Conservation (phyloP, 2,797 vertebrate genomes). For the Syngnathus rostellatus region DNA sequence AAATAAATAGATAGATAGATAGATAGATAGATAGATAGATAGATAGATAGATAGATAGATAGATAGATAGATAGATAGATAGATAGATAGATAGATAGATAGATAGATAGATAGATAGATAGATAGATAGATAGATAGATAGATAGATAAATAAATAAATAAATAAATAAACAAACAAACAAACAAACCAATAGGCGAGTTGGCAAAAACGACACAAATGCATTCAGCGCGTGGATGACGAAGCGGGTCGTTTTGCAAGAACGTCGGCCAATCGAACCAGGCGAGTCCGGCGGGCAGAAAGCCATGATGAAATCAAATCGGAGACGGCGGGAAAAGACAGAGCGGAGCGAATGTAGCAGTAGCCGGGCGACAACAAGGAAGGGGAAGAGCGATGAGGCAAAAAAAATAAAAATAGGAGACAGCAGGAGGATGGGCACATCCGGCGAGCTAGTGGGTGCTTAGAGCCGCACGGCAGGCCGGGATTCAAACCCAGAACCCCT, state of each 20-base stretch:
- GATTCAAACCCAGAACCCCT: too few relatives aligned
- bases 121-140: too few relatives aligned
- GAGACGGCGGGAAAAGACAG: constrained; percentile 11
- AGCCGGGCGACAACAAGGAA: constrained; percentile 30
- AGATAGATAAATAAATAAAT: too few relatives aligned
- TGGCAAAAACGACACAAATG: constrained; percentile 52
- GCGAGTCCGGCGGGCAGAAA: constrained; percentile 7
- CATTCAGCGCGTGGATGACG: constrained; percentile 77
- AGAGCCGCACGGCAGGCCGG: too few relatives aligned
- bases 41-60: too few relatives aligned
- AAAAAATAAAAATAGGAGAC: constrained; percentile 51
- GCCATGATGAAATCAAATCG: constrained; percentile 25
- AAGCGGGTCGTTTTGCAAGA: constrained; percentile 82
- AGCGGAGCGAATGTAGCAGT: constrained; percentile 16
- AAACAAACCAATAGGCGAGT: too few relatives aligned
- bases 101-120: too few relatives aligned
- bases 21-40: too few relatives aligned
- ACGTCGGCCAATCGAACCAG: constrained; percentile 56
- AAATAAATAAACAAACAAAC: neutral
- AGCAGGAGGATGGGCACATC: constrained; percentile 19
- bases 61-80: too few relatives aligned
- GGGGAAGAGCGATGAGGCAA: constrained; percentile 12
- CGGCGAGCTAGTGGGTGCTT: too few relatives aligned
- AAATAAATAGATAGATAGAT: too few relatives aligned
- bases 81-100: too few relatives aligned